Evolutionary conservation across 1,140 invertebrate species (phyloP), one percentile per base, ranked within the genome.

Genomic region (Bombus breviceps): DNA sequence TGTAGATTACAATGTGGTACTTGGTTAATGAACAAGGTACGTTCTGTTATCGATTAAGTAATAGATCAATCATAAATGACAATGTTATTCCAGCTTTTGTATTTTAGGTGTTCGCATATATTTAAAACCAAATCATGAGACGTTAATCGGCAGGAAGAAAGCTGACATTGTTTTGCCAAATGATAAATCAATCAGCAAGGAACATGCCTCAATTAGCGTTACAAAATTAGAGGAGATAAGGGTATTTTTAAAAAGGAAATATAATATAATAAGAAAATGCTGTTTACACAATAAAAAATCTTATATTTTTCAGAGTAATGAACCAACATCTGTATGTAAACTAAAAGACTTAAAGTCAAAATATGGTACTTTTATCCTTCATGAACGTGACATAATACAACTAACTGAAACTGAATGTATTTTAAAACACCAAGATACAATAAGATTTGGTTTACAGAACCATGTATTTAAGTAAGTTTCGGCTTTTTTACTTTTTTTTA

Each of bases 101-200:
- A 28, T 81, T 59, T 18, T 13, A 86, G 85, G 53, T 8, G 1
- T n/a, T 8, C 62, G 25, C 0, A 3, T 83, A 10, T 83, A 86
- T n/a, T 53, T 86, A 5, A 47, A 69, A 25, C 59, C 72, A 41
- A 37, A 77, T 0, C 6, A 39, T 12, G 28, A 71, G 6, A 18
- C 62, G 1, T 53, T 22, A 71, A 53, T 92, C 2, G 92, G 92
- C 18, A 88, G 92, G 53, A 92, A 90, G 34, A 88, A 68, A 8
- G 62, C 74, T 41, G 81, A 89, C 32, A 82, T 92, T 37, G 18
- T 92, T 34, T 83, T 93, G 43, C 25, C 32, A 53, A 78, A 91
- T 77, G 92, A 93, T 75, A 81, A 73, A n/a, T 93, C 92, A 1
- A 86, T 93, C n/a, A 93, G 92, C 62, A 91, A 89, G 57, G 59